These are phyloP conservation scores for Phymorhynchus buccinoides DNA, from an alignment of 1,140 invertebrate genomes.

Conservation along the genomic window DNA sequence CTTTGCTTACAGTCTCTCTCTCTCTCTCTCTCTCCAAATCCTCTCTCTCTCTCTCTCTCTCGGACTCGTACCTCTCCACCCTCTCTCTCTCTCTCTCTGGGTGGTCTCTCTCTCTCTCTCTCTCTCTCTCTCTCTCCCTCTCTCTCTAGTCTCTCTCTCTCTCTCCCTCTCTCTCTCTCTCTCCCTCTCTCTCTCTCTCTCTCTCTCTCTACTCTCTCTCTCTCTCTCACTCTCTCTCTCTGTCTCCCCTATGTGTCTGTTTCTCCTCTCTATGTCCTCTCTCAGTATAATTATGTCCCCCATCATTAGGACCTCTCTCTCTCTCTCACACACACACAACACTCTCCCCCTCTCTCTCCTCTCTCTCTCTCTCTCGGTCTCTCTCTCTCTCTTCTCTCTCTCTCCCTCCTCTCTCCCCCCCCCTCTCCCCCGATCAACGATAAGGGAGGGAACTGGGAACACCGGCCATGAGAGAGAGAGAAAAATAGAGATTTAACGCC, in stretches of 20 bases:
- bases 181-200: neutral
- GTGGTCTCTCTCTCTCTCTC: slow-evolving; percentile 12
- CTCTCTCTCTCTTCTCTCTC: too few species aligned
- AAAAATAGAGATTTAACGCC: too few species aligned
- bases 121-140: neutral
- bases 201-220: neutral
- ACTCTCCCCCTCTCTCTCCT: neutral
- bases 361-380: neutral
- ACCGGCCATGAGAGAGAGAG: too few species aligned
- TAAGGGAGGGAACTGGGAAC: too few species aligned
- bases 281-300: too few species aligned
- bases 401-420: too few species aligned
- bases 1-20: too few species aligned
- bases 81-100: neutral
- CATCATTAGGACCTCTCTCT: too few species aligned
- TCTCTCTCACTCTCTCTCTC: neutral
- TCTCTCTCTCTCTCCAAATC: too few species aligned
- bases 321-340: neutral
- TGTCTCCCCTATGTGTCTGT: neutral
- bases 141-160: neutral
- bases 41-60: too few species aligned
- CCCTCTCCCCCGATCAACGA: too few species aligned
- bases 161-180: neutral
- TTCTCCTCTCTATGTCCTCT: neutral
- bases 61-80: neutral